A percentile compares a stretch with the other conserved stretches of the same genome.
Evolutionary conservation across 2,113 vertebrate species (phyloP).

Genomic region (Hippopotamus amphibius): DNA sequence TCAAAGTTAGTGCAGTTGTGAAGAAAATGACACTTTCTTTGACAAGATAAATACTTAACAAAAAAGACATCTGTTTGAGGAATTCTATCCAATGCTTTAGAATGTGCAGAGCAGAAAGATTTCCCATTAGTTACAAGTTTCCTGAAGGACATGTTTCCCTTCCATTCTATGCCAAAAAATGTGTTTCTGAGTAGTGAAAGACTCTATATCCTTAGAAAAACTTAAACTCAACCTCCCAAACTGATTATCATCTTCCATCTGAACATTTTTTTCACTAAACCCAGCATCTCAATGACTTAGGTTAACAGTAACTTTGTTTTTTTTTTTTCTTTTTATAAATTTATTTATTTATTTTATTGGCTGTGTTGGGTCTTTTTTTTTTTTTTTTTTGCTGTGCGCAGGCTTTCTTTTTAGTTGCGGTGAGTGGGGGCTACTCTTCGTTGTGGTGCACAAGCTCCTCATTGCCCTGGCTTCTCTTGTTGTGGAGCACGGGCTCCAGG

Average conservation of each 20-base stretch:
- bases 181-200: not conserved
- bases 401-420: too few relatives aligned
- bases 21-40: not conserved
- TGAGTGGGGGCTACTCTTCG: too few relatives aligned
- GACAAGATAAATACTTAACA: not conserved
- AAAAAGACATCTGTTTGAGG: not conserved
- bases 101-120: not conserved
- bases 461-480: too few relatives aligned
- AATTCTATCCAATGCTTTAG: not conserved
- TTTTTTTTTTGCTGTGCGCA: too few relatives aligned
- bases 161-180: not conserved
- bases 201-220: not conserved
- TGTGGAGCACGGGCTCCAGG: too few relatives aligned
- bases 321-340: too few relatives aligned
- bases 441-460: too few relatives aligned
- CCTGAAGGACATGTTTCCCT: not conserved
- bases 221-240: not conserved
- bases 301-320: not conserved
- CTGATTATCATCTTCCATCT: not conserved
- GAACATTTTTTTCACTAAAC: not conserved
- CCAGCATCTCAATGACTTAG: not conserved
- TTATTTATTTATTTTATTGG: too few relatives aligned
- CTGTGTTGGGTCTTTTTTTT: too few relatives aligned
- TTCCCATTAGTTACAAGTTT: not conserved
- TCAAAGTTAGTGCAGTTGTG: not conserved